Evolutionary conservation across 30 jellyfish, hydroid and myxozoan genomes (phyloP), one percentile per base, ranked within the genome.

Genomic region (Calvadosia cruxmelitensis): DNA sequence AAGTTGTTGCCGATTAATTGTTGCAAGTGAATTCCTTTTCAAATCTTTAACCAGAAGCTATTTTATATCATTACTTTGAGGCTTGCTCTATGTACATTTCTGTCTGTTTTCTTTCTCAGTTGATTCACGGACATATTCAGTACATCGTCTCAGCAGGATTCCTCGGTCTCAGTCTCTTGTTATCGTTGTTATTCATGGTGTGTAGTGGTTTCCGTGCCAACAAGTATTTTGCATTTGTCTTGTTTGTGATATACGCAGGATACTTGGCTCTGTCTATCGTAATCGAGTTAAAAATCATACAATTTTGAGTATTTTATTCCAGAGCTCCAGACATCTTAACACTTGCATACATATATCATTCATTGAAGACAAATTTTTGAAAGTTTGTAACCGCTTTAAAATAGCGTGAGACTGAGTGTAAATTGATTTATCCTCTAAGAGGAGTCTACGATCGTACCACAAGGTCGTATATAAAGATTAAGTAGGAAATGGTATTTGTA

Each of bases 101-200:
- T 68, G 74, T 27, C n/a, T 66, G 29, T 67, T 28, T 64, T 49
- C 12, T 2, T 53, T 34, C 53, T 3, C 64, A 85, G 96, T 66
- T 85, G 29, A 85, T 85, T 34, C 96, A 83, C 67, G 96, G 96
- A 12, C 69, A 69, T 49, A 28, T 69, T 51, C 96, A 85, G 36
- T 85, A 85, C 81, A 85, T 85, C n/a, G 49, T 85, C 24, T 85
- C 96, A 7, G 93, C 96, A 10, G 35, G 83, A 29, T 73, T 85
- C 33, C 85, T 85, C 35, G 93, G 77, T 12, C 50, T 72, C 15
- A 78, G 90, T 35, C 67, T 85, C 24, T 25, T 85, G 3, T 30
- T 91, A 3, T 82, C 96, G 25, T 33, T 85, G 69, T 64, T 78
- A 7, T 0, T 85, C 2, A 34, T 85, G 73, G 91, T 93, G 7